A percentile compares a stretch with the other conserved stretches of the same genome.
These are phyloP conservation scores for Leptinotarsa juncta DNA, from an alignment of 2,888 invertebrate species.

Conservation along the genomic window DNA sequence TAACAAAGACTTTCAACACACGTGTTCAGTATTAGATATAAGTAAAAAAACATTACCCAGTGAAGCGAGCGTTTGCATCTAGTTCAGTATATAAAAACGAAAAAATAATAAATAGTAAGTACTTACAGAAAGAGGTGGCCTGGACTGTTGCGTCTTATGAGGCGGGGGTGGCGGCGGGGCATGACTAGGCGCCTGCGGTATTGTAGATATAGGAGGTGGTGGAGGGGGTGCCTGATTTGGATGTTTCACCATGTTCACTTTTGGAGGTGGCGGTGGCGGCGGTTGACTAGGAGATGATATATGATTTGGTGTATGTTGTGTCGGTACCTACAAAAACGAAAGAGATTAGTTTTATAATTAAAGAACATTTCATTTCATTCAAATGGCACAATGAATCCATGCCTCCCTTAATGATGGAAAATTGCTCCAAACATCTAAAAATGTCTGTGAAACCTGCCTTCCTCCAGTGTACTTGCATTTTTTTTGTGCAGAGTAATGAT, in stretches of 20 bases:
- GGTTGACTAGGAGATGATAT: constrained; percentile 58
- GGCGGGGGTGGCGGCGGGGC: constrained; percentile 58
- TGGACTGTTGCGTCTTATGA: constrained; percentile 52
- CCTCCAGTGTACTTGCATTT: too few species aligned
- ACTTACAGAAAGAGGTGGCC: constrained; percentile 58
- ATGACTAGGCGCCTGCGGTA: constrained; percentile 54
- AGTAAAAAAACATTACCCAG: too few species aligned
- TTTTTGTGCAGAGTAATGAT: too few species aligned
- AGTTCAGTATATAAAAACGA: neutral
- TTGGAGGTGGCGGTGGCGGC: constrained; percentile 52
- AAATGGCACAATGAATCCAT: too few species aligned
- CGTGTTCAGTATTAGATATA: too few species aligned
- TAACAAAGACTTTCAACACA: too few species aligned
- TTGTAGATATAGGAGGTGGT: constrained; percentile 52
- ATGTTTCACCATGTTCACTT: constrained; percentile 57
- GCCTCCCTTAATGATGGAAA: too few species aligned
- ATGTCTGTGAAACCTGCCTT: too few species aligned
- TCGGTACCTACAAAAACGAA: constrained; percentile 46
- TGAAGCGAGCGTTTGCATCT: too few species aligned
- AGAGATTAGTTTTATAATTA: neutral
- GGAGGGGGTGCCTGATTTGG: constrained; percentile 63
- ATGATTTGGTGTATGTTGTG: constrained; percentile 61
- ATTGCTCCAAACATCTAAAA: too few species aligned
- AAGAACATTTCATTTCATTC: neutral
- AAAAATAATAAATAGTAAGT: constrained; percentile 12